These are phyloP conservation scores for Cheirogaleus major DNA, from an alignment of 2,797 vertebrate genomes.

Conservation along the genomic window DNA sequence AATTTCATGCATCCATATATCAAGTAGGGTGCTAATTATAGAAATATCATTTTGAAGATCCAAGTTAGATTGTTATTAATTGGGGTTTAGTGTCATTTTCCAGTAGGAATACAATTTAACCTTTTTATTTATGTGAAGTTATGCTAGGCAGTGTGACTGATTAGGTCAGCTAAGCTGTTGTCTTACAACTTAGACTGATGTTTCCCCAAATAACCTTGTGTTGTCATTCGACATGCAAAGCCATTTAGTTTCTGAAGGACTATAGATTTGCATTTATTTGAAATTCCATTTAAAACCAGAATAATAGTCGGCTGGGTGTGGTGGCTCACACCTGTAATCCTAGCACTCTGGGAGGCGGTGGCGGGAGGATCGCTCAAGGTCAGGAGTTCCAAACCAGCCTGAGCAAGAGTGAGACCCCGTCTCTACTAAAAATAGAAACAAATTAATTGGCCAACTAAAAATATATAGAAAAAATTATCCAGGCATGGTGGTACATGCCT, in stretches of 20 bases:
- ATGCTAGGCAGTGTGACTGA: background rate
- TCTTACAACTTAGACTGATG: background rate
- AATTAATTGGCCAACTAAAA: too few relatives aligned
- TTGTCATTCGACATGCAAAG: background rate
- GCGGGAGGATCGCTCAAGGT: too few relatives aligned
- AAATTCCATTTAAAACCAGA: constrained; percentile 32
- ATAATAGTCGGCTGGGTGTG: too few relatives aligned
- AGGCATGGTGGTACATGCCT: too few relatives aligned
- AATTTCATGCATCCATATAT: background rate
- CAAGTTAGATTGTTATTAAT: background rate
- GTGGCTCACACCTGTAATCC: too few relatives aligned
- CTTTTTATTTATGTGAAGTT: background rate
- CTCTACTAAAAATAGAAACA: too few relatives aligned
- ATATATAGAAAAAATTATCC: too few relatives aligned
- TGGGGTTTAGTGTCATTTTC: background rate
- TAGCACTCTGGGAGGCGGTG: too few relatives aligned
- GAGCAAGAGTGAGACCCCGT: too few relatives aligned
- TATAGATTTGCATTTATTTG: background rate
- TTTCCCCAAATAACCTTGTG: background rate
- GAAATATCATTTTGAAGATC: background rate
- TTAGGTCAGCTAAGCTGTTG: background rate
- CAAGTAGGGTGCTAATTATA: background rate
- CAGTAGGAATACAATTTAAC: background rate
- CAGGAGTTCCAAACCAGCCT: too few relatives aligned
- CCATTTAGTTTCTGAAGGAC: background rate